Percentiles rank a stretch among this genome's conserved stretches.
Evolutionary conservation across 2,888 invertebrate species (phyloP).

Genomic region (Microplitis manilae): DNA sequence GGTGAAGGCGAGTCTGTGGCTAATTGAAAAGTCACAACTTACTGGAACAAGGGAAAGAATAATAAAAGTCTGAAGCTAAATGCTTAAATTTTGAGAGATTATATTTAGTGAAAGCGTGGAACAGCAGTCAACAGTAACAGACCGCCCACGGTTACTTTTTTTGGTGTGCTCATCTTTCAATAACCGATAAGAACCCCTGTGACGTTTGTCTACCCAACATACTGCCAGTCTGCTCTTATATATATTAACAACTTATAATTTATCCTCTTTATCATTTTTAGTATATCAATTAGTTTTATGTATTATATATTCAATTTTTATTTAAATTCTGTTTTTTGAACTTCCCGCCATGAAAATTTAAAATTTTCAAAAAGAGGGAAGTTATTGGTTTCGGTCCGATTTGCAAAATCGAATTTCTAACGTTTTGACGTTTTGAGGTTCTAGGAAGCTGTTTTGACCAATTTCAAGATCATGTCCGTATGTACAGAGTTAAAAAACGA

Average conservation of each 20-base stretch:
- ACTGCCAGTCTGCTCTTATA: not conserved
- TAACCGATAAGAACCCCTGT: conserved; percentile 17
- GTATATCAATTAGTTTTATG: not conserved
- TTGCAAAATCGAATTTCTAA: not conserved
- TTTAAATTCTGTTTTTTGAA: not conserved
- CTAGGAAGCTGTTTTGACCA: too few species aligned
- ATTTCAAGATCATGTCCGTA: too few species aligned
- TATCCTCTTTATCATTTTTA: not conserved
- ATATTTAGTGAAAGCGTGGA: conserved; percentile 62
- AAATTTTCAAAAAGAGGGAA: not conserved
- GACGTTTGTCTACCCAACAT: conserved; percentile 16
- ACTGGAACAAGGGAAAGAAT: conserved; percentile 36
- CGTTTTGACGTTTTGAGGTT: too few species aligned
- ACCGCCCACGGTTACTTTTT: conserved; percentile 25
- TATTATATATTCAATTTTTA: not conserved
- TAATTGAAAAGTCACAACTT: conserved; percentile 71
- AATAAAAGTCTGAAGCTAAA: conserved; percentile 31
- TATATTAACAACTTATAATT: conserved; percentile 7
- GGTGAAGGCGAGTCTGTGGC: conserved; percentile 68
- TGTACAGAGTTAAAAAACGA: too few species aligned
- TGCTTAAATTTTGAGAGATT: conserved; percentile 37
- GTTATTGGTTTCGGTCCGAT: not conserved
- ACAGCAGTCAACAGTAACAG: conserved; percentile 17
- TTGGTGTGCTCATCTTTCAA: conserved; percentile 15
- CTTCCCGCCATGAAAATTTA: not conserved